Evolutionary conservation across 2,113 vertebrate genomes (phyloP), one percentile per base, ranked within the genome.

Genomic region (Gobius niger): DNA sequence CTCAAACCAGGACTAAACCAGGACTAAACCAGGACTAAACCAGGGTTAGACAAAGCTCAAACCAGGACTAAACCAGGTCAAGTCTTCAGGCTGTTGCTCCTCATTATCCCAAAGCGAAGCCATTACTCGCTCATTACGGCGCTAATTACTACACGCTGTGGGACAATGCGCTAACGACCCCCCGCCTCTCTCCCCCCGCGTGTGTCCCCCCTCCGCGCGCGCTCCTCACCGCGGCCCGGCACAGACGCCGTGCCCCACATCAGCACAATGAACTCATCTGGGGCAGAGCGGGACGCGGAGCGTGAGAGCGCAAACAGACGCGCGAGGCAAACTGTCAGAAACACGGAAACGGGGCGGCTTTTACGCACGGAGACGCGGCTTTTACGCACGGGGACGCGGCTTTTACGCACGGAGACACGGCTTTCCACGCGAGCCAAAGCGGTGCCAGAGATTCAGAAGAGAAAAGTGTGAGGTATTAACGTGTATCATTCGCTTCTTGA

Each of bases 71-170:
- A 24, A 24, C 24, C 24, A 34, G 24, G 24, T 1, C 24, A 4
- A 34, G 24, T 34, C 24, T 34, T 4, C 1, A 4, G 24, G 24
- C 24, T 34, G 24, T 34, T 34, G 24, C 24, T 34, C 24, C 24
- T 34, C 24, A 7, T n/a, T 51, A n/a, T 80, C 76, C 73, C 24
- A 34, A 82, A 77, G 74, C 77, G 76, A 72, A 75, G 75, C 78
- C 86, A 83, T 88, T 85, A 88, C 81, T 67, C 80, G 67, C 73
- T 82, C 82, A 85, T 85, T 83, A 85, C 24, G 24, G 84, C 84
- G 88, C 82, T 87, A 86, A 90, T 86, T 81, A 85, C 77, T 73
- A 85, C 87, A 86, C 52, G 75, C 62, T 82, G 83, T 83, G 57
- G 77, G 76, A 87, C 87, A 87, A 85, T 51, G 15, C 49, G 49